Base-by-base conservation (phyloP, 1,140 invertebrate species). In the Ganaspis sp. region DNA sequence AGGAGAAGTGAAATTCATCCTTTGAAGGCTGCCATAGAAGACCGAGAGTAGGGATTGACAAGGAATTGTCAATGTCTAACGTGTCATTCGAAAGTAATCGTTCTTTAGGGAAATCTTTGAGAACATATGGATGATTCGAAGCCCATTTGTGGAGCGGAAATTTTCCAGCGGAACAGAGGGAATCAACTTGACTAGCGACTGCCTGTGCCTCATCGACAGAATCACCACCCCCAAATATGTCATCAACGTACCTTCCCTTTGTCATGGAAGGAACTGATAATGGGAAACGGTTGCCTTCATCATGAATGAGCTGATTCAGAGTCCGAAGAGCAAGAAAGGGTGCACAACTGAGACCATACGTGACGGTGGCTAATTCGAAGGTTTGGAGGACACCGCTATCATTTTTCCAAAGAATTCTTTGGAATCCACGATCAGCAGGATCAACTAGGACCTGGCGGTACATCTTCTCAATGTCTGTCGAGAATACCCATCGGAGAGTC, bases 291-390 rank as follows among this genome's bases (percentile, higher is more conserved):
- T 73, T 49, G 9, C 81, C 74, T 54, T 85, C 76, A 49, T 87
- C 83, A 9, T 69, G 17, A 4, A 76, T 83, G 9, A 89, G 49
- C 75, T 89, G 85, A 21, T 75, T 70, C 4, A 90, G 58, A 0
- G 70, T 75, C 11, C 86, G 76, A 2, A 85, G 77, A 0, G 89
- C 86, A 6, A 87, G 72, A 76, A 81, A 90, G 6, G 89, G 84
- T 4, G 85, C 83, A 4, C 80, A 80, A 34, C 76, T 75, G 8
- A 84, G 81, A 2, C 90, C 88, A 81, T 89, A 91, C 0, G 86
- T 87, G 0, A 90, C 86, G 0, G 87, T 86, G 6, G 29, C 29
- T 8, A 69, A 80, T n/a, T 89, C 73, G 2, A n/a, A n/a, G n/a
- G n/a, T n/a, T n/a, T n/a, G n/a, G n/a, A n/a, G n/a, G n/a, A n/a